A percentile compares a stretch with the other conserved stretches of the same genome.
Evolutionary conservation across 2,888 invertebrate genomes (phyloP).

Genomic region (Pheosia gnoma): DNA sequence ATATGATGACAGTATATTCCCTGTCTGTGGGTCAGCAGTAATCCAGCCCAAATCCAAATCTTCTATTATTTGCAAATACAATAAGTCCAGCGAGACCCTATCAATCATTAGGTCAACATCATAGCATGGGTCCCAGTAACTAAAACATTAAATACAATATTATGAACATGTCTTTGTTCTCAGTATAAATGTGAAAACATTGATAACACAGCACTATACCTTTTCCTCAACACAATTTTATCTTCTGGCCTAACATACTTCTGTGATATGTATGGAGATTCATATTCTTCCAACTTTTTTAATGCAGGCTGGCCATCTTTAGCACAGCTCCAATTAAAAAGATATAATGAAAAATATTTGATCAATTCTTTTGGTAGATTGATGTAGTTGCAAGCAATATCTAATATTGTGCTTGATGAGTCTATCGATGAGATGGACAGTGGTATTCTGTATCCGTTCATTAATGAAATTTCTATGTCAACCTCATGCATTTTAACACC

Average conservation of each 20-base stretch:
- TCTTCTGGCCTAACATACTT: conserved; percentile 89
- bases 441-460: conserved; percentile 94
- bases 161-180: conserved; percentile 7
- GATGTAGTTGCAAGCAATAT: conserved; percentile 92
- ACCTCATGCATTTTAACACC: conserved; percentile 87
- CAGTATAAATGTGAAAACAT: conserved; percentile 2
- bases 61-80: conserved; percentile 94
- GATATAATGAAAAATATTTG: conserved; percentile 95
- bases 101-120: conserved; percentile 93
- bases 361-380: conserved; percentile 91
- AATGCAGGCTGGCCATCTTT: conserved; percentile 89
- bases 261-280: conserved; percentile 97
- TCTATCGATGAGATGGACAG: conserved; percentile 92
- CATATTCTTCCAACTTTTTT: conserved; percentile 97
- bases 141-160: conserved; percentile 60
- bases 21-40: conserved; percentile 87
- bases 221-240: conserved; percentile 94
- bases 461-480: conserved; percentile 91
- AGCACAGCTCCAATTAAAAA: conserved; percentile 91
- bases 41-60: conserved; percentile 96
- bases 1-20: conserved; percentile 87
- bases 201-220: conserved; percentile 71
- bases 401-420: conserved; percentile 91
- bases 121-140: conserved; percentile 95
- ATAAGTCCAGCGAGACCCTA: conserved; percentile 91